phyloP scores from a whole-genome alignment of 2,888 invertebrate genomes.

The Pristionchus mayeri region DNA sequence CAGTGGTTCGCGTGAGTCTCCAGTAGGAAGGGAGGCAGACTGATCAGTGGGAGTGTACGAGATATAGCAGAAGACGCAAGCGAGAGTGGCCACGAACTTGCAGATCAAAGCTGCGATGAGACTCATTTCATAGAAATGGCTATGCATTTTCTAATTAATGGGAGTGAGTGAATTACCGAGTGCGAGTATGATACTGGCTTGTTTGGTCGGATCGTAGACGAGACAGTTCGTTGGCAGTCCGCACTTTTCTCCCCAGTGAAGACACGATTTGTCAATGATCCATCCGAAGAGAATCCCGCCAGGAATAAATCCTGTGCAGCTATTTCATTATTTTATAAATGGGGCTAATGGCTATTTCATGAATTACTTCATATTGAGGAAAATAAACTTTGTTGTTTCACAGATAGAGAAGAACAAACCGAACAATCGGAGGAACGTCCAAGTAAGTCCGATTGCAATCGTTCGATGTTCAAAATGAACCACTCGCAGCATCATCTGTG shows the following conservation, averaged over 20 bases:
- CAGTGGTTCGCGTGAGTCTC: conserved; percentile 72
- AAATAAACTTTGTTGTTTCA: too few relatives aligned
- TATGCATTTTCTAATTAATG: not conserved
- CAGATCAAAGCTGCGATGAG: conserved; percentile 73
- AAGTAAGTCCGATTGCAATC: conserved; percentile 74
- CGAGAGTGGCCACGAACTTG: conserved; percentile 72
- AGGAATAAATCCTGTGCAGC: conserved; percentile 72
- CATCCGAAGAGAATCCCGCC: conserved; percentile 74
- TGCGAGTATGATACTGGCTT: conserved; percentile 74
- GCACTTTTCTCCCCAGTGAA: conserved; percentile 53
- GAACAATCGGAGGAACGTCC: conserved; percentile 74
- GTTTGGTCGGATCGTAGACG: conserved; percentile 70
- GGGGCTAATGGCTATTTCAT: too few relatives aligned
- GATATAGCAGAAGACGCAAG: conserved; percentile 73
- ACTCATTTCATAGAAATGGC: not conserved
- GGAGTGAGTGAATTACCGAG: conserved; percentile 58
- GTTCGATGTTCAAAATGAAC: conserved; percentile 75
- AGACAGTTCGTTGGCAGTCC: conserved; percentile 56
- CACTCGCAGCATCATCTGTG: conserved; percentile 62
- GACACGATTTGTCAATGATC: conserved; percentile 74
- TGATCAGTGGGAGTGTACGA: conserved; percentile 60
- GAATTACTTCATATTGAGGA: too few relatives aligned
- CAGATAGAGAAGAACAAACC: conserved; percentile 56
- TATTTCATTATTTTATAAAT: too few relatives aligned
- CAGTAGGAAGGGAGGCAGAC: conserved; percentile 29